Conservation (phyloP, 2,888 invertebrate species). For the Pristionchus mayeri region DNA sequence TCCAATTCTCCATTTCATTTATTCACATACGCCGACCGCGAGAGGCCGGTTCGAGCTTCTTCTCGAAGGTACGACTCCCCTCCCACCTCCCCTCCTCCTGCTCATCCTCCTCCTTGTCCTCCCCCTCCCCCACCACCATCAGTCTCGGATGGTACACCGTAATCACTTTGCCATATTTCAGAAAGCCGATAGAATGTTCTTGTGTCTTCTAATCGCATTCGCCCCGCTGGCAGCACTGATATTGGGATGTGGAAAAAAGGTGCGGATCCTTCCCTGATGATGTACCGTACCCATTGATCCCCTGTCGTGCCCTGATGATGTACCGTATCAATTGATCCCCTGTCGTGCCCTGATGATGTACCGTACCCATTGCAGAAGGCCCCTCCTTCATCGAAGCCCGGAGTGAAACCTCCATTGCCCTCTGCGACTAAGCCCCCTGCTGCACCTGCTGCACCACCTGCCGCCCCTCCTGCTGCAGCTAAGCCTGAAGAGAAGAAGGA, state of each 20-base stretch:
- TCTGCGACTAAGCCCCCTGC: too few relatives aligned
- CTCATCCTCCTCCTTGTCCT: too few relatives aligned
- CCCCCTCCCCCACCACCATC: too few relatives aligned
- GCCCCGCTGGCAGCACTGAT: neutral
- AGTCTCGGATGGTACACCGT: neutral
- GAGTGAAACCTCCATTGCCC: too few relatives aligned
- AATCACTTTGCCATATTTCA: neutral
- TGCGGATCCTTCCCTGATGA: too few relatives aligned
- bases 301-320: too few relatives aligned
- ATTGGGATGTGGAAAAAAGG: slow-evolving; percentile 31
- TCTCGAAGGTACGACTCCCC: neutral
- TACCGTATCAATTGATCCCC: neutral
- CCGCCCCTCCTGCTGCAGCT: neutral
- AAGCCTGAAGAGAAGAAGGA: too few relatives aligned
- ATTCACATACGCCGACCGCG: slow-evolving; percentile 1
- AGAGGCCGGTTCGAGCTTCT: slow-evolving; percentile 1
- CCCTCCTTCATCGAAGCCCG: neutral
- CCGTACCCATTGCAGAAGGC: neutral
- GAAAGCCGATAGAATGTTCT: slow-evolving; percentile 19
- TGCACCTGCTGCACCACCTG: neutral
- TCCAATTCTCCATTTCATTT: slow-evolving; percentile 13
- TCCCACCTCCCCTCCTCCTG: neutral
- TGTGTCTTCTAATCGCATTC: slow-evolving; percentile 30
- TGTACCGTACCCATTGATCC: neutral
- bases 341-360: too few relatives aligned